These are phyloP conservation scores for Parauchenoglanis ngamensis DNA, from an alignment of 2,797 vertebrate species.

Conservation along the genomic window DNA sequence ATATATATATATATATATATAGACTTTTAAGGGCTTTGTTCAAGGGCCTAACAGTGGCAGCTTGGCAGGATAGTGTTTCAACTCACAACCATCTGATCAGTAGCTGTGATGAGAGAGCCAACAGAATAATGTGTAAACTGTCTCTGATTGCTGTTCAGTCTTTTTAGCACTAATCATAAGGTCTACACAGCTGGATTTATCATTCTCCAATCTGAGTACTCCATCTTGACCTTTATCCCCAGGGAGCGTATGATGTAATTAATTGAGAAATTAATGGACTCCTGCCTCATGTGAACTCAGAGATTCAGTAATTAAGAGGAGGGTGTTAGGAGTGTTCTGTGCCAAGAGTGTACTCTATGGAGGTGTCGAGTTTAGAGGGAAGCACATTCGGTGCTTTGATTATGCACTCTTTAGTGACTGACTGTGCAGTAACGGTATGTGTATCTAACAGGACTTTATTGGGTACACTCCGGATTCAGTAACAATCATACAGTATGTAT, in stretches of 20 bases:
- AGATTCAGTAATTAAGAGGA: not conserved
- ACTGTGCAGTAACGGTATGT: not conserved
- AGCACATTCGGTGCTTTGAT: not conserved
- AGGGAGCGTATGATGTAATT: not conserved
- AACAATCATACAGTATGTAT: not conserved
- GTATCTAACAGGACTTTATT: not conserved
- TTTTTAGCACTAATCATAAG: not conserved
- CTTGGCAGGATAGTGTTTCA: too few relatives aligned
- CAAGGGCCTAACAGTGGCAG: too few relatives aligned
- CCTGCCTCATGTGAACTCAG: conserved; percentile 5
- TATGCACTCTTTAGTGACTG: not conserved
- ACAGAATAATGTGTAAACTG: not conserved
- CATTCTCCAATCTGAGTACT: not conserved
- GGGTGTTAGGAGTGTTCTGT: not conserved
- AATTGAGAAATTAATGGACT: conserved; percentile 8
- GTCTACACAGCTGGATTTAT: not conserved
- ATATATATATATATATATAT: too few relatives aligned
- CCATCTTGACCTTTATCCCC: not conserved
- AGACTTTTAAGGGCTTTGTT: too few relatives aligned
- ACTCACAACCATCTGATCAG: not conserved
- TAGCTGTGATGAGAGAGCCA: not conserved
- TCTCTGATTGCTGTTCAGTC: not conserved
- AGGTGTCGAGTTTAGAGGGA: not conserved
- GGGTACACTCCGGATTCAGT: not conserved
- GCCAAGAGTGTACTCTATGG: not conserved